Percentiles rank a stretch among this genome's conserved stretches.
These are phyloP conservation scores for Mimumesa dahlbomi DNA, from an alignment of 2,888 invertebrate genomes.

Conservation along the genomic window DNA sequence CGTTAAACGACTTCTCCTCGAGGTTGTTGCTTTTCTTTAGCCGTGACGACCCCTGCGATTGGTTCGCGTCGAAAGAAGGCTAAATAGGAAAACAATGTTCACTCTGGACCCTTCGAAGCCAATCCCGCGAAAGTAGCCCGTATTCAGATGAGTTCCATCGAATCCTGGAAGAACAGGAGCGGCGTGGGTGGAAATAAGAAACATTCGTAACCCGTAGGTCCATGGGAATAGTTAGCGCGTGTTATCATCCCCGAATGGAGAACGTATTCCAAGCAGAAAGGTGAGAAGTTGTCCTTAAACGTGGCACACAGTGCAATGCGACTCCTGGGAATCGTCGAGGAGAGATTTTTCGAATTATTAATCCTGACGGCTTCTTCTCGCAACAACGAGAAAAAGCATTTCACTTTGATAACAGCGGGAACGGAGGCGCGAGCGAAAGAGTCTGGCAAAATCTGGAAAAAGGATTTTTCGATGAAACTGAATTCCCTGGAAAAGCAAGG, in stretches of 20 bases:
- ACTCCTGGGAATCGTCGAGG: conserved; percentile 14
- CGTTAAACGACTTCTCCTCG: too few relatives aligned
- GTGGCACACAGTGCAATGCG: conserved; percentile 23
- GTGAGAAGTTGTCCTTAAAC: conserved; percentile 35
- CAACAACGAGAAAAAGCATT: background rate
- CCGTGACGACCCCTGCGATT: too few relatives aligned
- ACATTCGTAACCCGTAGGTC: too few relatives aligned
- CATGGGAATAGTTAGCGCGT: too few relatives aligned
- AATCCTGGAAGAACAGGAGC: too few relatives aligned
- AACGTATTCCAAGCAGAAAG: too few relatives aligned
- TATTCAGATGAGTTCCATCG: too few relatives aligned
- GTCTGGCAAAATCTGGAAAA: conserved; percentile 25
- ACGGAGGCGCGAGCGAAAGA: conserved; percentile 34
- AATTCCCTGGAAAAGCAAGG: conserved; percentile 17
- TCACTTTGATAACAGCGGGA: background rate
- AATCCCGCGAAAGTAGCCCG: too few relatives aligned
- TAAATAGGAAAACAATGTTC: conserved; percentile 16
- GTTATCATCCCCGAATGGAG: too few relatives aligned
- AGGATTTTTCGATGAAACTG: conserved; percentile 10
- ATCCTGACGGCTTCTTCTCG: conserved; percentile 23
- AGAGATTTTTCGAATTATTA: conserved; percentile 41
- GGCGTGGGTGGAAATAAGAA: too few relatives aligned
- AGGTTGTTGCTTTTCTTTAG: too few relatives aligned
- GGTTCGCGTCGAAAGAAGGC: background rate
- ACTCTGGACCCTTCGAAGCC: too few relatives aligned